phyloP scores from a whole-genome alignment of 2,888 invertebrate species.

The Agrilus mali region DNA sequence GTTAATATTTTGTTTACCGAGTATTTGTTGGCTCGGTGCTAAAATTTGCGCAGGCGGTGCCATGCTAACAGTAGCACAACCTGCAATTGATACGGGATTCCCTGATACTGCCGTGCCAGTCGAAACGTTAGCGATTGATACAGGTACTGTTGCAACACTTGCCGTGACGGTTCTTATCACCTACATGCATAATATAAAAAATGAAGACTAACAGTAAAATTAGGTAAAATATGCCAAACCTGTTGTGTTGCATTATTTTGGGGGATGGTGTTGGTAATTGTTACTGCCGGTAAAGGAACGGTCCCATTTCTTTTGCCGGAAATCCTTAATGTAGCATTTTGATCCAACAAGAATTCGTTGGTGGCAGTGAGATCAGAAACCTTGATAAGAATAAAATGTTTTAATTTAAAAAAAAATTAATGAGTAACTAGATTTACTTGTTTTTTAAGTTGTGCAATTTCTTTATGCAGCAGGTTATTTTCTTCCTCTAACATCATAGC shows the following conservation, averaged over 20 bases:
- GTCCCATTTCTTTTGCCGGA: conserved; percentile 42
- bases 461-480: conserved; percentile 50
- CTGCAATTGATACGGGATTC: conserved; percentile 43
- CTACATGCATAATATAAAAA: conserved; percentile 7
- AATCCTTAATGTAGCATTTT: conserved; percentile 59
- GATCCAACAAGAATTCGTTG: conserved; percentile 66
- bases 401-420: not conserved
- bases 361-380: conserved; percentile 59
- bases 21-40: conserved; percentile 34
- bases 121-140: conserved; percentile 47
- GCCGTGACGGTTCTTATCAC: conserved; percentile 43
- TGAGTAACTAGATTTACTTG: conserved; percentile 37
- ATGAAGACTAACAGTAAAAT: not conserved
- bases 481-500: conserved; percentile 50
- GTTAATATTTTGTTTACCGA: conserved; percentile 21
- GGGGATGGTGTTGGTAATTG: conserved; percentile 42
- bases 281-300: conserved; percentile 47
- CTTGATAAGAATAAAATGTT: conserved; percentile 21
- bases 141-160: conserved; percentile 47
- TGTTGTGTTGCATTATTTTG: conserved; percentile 37
- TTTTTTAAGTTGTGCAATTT: conserved; percentile 57
- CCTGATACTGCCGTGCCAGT: conserved; percentile 33
- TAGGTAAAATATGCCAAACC: conserved; percentile 5
- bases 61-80: conserved; percentile 45
- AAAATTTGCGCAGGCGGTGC: conserved; percentile 39